These are phyloP conservation scores for Platysternon megacephalum DNA, from an alignment of 2,113 vertebrate genomes.

Conservation along the genomic window DNA sequence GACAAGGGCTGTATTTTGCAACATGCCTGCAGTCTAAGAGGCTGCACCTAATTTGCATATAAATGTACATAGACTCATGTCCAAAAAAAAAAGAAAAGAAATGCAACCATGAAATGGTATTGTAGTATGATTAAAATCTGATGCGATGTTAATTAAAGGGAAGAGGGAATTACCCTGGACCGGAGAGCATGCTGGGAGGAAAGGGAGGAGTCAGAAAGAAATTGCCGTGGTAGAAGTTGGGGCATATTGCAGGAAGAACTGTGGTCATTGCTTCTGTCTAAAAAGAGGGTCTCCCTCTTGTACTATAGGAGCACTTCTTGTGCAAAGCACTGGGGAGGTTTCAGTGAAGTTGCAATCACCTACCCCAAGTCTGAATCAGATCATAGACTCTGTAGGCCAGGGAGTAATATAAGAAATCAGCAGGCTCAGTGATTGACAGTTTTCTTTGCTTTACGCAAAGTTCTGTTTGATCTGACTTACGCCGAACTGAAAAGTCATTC, in stretches of 20 bases:
- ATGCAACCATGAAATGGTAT: neutral
- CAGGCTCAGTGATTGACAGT: neutral
- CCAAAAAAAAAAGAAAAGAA: neutral
- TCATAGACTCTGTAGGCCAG: neutral
- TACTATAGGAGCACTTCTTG: neutral
- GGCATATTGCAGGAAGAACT: neutral
- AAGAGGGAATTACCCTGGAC: no score
- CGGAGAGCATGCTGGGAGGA: neutral
- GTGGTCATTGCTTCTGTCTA: neutral
- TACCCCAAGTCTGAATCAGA: neutral
- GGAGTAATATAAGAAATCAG: neutral
- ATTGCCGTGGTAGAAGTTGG: neutral
- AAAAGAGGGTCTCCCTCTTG: neutral
- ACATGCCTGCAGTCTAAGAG: neutral
- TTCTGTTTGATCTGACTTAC: neutral
- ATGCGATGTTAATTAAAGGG: neutral
- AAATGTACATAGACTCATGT: neutral
- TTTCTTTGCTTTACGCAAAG: neutral
- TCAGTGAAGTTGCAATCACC: neutral
- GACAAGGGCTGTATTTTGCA: neutral
- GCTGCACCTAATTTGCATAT: neutral
- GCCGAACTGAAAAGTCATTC: neutral
- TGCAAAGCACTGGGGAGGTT: neutral
- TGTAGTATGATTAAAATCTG: neutral
- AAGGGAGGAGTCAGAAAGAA: neutral